Conservation (phyloP, 2,113 vertebrate genomes). For the Rhinichthys klamathensis region DNA sequence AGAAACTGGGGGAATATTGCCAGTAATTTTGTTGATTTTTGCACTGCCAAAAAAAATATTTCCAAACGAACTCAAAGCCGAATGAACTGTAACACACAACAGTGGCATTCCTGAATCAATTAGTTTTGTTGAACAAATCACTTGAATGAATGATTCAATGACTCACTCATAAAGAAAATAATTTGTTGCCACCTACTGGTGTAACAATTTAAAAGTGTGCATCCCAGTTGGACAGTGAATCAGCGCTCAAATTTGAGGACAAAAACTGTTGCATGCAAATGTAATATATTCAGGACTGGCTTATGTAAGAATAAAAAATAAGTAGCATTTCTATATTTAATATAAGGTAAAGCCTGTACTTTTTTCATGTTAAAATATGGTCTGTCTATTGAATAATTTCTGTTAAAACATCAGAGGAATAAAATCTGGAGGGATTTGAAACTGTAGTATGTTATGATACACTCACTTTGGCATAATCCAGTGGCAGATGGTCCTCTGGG, state of each 20-base stretch:
- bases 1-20: too few species aligned
- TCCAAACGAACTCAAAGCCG: not conserved
- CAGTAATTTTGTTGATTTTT: not conserved
- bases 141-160: not conserved
- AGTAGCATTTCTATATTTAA: not conserved
- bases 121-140: not conserved
- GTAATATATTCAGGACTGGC: not conserved
- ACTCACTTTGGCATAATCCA: constrained; percentile 92
- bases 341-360: not conserved
- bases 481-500: constrained; percentile 88
- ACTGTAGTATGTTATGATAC: not conserved
- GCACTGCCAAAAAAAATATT: not conserved
- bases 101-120: not conserved
- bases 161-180: not conserved
- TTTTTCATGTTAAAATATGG: not conserved
- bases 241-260: not conserved
- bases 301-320: not conserved
- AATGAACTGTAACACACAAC: not conserved
- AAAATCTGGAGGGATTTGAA: not conserved
- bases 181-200: not conserved
- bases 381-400: not conserved
- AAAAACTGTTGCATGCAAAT: not conserved
- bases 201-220: not conserved
- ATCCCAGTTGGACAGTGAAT: not conserved
- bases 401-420: not conserved